Percentiles rank a stretch among this genome's conserved stretches.
Conservation (phyloP, 2,113 vertebrate species). For the Phrynosoma platyrhinos region DNA sequence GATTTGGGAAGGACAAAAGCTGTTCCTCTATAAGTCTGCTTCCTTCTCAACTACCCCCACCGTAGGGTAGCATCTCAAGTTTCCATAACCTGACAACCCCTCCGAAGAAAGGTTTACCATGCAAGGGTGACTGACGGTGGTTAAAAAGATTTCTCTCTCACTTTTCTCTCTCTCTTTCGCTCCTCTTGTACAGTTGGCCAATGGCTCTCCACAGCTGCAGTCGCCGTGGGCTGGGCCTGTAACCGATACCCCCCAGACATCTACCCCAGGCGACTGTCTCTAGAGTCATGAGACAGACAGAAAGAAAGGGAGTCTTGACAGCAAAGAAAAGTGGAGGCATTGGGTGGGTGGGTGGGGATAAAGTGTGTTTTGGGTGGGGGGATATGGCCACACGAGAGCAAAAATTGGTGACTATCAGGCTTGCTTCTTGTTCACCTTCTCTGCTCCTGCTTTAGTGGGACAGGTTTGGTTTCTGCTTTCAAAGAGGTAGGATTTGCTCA, state of each 20-base stretch:
- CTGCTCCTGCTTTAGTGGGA: background rate
- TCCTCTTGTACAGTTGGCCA: slow-evolving; percentile 23
- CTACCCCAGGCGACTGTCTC: slow-evolving; percentile 30
- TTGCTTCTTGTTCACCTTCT: background rate
- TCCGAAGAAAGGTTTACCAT: slow-evolving; percentile 5
- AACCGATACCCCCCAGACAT: slow-evolving; percentile 42
- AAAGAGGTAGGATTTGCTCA: background rate
- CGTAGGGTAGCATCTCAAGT: slow-evolving; percentile 17
- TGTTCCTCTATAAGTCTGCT: background rate
- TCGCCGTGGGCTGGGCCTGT: slow-evolving; percentile 31
- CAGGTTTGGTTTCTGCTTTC: background rate
- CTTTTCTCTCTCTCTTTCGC: background rate
- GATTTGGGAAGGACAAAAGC: background rate
- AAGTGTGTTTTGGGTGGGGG: too few relatives aligned
- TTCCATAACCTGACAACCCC: background rate
- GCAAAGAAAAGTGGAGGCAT: background rate
- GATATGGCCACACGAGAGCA: background rate
- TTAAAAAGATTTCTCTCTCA: background rate
- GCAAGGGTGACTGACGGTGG: background rate
- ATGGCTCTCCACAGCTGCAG: slow-evolving; percentile 35
- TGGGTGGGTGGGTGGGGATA: too few relatives aligned
- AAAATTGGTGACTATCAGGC: background rate
- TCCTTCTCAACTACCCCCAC: background rate
- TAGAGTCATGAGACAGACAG: slow-evolving; percentile 10
- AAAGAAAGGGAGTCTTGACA: background rate